Base-by-base conservation (phyloP, 2,888 invertebrate genomes). In the Drosophila falleni region DNA sequence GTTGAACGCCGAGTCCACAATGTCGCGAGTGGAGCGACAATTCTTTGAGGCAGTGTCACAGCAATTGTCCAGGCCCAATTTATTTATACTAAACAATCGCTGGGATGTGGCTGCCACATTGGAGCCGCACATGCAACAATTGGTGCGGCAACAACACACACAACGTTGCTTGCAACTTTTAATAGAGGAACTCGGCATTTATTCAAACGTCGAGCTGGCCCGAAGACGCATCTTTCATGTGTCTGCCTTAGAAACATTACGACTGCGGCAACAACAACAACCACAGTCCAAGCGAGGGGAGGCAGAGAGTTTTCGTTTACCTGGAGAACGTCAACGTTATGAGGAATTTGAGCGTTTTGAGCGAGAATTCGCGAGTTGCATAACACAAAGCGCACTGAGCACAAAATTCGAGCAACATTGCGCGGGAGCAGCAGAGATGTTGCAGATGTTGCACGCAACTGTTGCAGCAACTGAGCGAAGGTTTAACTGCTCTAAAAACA, bases 391-490 rank as follows among this genome's bases (percentile, higher is more conserved):
- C 16, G 99, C 99, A 11, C 98, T 99, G 3, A 96, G 97, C 93
- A 99, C 99, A 23, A 99, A 99, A 94, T 99, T 99, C 93, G 98
- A 98, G 92, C 98, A 99, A 90, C 99, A 99, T 93, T 97, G 98
- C 80, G 96, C 97, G 78, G 95, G 98, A 71, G 99, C 99, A 15
- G 96, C 97, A 92, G 95, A 95, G 83, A 97, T 99, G 90, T 95
- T 88, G 74, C 94, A 94, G 62, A 95, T 96, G 91, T 94, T 96
- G 83, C 94, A 95, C 53, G 93, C n/a, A 94, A 61, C 94, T 95
- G 60, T 93, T 97, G 91, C 96, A 94, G 93, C 91, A 95, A 95
- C 91, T 95, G 93, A 93, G 94, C 93, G 94, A 93, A 62, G 93
- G 93, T 9, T 93, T 95, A 0, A 93, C 93, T 2, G 93, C 94